These are phyloP conservation scores for Zaprionus africanus DNA, from an alignment of 1,140 invertebrate genomes.

Conservation along the genomic window DNA sequence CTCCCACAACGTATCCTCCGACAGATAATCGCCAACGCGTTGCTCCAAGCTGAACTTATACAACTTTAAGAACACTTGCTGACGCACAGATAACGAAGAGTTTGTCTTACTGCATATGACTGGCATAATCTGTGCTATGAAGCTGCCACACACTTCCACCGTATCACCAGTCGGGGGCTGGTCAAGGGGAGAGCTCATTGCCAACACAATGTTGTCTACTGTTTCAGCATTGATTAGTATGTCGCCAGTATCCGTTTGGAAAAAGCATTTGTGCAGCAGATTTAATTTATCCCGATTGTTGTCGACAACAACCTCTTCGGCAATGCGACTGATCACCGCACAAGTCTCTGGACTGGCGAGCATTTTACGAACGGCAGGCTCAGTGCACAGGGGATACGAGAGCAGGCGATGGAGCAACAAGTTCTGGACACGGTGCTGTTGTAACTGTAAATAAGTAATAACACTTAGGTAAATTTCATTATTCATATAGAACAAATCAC, in stretches of 20 bases:
- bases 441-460: conserved; percentile 43
- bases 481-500: background rate
- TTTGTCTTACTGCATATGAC: conserved; percentile 80
- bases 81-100: conserved; percentile 72
- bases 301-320: conserved; percentile 81
- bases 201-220: conserved; percentile 85
- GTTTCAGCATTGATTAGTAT: conserved; percentile 85
- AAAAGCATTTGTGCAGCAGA: conserved; percentile 84
- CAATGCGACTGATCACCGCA: conserved; percentile 82
- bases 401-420: conserved; percentile 85
- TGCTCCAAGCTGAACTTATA: conserved; percentile 84
- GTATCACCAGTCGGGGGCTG: conserved; percentile 59
- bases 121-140: conserved; percentile 85
- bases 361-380: conserved; percentile 85
- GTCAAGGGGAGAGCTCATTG: conserved; percentile 77
- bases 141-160: conserved; percentile 85
- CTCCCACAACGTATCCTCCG: conserved; percentile 85
- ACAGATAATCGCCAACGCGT: conserved; percentile 74
- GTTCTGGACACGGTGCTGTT: conserved; percentile 58
- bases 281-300: conserved; percentile 83
- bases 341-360: conserved; percentile 83
- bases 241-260: conserved; percentile 78
- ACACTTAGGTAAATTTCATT: background rate
- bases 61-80: conserved; percentile 84
- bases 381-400: conserved; percentile 85